Base-by-base conservation (phyloP, 2,888 invertebrate genomes). In the Himalopsyche anomala region DNA sequence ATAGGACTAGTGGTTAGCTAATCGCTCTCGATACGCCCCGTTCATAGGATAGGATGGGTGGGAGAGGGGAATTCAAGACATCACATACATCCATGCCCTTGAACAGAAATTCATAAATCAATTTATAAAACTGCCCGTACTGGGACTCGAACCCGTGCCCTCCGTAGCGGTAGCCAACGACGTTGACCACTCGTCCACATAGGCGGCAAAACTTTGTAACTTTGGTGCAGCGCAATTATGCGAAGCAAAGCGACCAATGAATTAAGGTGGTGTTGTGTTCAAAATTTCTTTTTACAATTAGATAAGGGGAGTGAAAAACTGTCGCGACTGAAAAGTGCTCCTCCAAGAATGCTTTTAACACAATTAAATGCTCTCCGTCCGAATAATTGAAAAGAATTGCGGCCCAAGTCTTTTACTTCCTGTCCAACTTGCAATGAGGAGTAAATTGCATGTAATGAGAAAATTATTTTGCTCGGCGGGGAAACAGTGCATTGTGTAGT, bases 381-480 rank as follows among this genome's bases (percentile, higher is more conserved):
- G 83, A 74, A 81, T 87, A 87, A 87, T 87, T 86, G 86, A 87
- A 87, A 87, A 86, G 86, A 86, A 87, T 87, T 86, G 87, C 86
- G 80, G 45, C 62, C 4, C 51, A 54, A 83, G 81, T 38, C 84
- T 84, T 28, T 80, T 51, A 36, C 36, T 74, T 38, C 38, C 36
- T 15, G 74, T 74, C 38, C 74, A 12, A 36, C 38, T 40, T 51
- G 51, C 85, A 74, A 9, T 28, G 5, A 4, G 36, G 38, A 38
- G 28, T 12, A 38, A 74, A 36, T 36, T 74, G 74, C 36, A 15
- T 74, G 36, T 38, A 36, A 38, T 36, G 36, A 36, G 6, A 62
- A 11, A 62, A 62, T 62, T 62, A 62, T 28, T 62, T 1, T 19
- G 6, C 62, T 8, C 11, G 38, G 9, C 38, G 2, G 38, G 9